Evolutionary conservation across 2,797 vertebrate species (phyloP).

Genomic region (Pterois miles): DNA sequence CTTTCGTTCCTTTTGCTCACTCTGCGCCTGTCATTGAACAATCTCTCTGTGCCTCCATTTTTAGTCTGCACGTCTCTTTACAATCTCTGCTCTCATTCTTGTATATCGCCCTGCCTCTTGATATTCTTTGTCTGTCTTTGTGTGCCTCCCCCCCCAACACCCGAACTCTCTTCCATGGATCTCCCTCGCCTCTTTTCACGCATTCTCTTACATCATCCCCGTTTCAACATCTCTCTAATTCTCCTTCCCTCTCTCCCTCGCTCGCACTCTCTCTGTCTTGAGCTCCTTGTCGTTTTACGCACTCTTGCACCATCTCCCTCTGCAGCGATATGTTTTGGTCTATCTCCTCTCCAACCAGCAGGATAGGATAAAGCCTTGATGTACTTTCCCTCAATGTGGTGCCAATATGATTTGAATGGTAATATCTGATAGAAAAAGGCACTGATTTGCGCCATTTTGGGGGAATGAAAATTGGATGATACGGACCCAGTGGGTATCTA

Average conservation of each 20-base stretch:
- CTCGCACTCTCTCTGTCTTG: slow-evolving; percentile 52
- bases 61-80: slow-evolving; percentile 61
- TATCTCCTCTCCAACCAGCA: slow-evolving; percentile 75
- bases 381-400: slow-evolving; percentile 64
- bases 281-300: slow-evolving; percentile 77
- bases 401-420: slow-evolving; percentile 57
- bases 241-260: slow-evolving; percentile 50
- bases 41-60: slow-evolving; percentile 60
- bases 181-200: slow-evolving; percentile 75
- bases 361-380: slow-evolving; percentile 71
- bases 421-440: slow-evolving; percentile 53
- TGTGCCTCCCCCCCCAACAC: slow-evolving; percentile 55
- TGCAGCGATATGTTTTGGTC: slow-evolving; percentile 76
- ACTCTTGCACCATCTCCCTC: slow-evolving; percentile 81
- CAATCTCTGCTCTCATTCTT: slow-evolving; percentile 59
- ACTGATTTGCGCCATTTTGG: slow-evolving; percentile 32
- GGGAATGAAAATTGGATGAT: slow-evolving; percentile 22
- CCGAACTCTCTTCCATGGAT: slow-evolving; percentile 58
- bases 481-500: slow-evolving; percentile 15
- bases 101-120: slow-evolving; percentile 63
- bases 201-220: slow-evolving; percentile 75
- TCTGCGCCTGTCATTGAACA: slow-evolving; percentile 56
- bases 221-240: slow-evolving; percentile 73
- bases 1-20: slow-evolving; percentile 40
- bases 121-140: slow-evolving; percentile 72